These are phyloP conservation scores for Nomada ruficornis DNA, from an alignment of 2,888 invertebrate genomes.

Conservation along the genomic window DNA sequence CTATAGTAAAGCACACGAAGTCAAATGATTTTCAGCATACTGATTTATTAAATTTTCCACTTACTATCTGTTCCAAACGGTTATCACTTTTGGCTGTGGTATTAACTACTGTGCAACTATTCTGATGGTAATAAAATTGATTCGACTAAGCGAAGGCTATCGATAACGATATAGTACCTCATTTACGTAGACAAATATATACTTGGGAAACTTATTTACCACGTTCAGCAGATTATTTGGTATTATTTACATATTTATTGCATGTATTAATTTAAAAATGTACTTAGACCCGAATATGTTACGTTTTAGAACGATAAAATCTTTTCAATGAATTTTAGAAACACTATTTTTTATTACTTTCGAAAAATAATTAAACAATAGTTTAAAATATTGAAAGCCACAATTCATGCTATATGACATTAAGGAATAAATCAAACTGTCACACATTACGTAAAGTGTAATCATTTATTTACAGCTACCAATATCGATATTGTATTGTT, in stretches of 20 bases:
- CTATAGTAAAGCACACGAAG: conserved; percentile 32
- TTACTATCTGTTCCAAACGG: background rate
- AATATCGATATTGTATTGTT: conserved; percentile 3
- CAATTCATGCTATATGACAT: background rate
- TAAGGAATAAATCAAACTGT: conserved; percentile 21
- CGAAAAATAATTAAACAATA: background rate
- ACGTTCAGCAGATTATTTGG: conserved; percentile 4
- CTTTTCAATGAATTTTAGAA: background rate
- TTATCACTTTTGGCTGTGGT: no score
- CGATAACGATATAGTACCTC: background rate
- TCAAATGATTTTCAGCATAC: conserved; percentile 1
- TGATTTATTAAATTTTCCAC: conserved; percentile 22
- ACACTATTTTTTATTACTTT: background rate
- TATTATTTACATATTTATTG: conserved; percentile 21
- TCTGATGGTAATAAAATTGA: no score
- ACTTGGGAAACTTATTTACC: background rate
- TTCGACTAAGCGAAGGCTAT: no score
- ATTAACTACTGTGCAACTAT: no score
- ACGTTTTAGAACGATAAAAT: background rate
- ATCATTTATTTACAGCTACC: conserved; percentile 40
- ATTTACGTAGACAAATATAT: background rate
- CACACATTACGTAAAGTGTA: conserved; percentile 30
- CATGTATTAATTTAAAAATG: conserved; percentile 9
- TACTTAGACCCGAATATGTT: conserved; percentile 17
- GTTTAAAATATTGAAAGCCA: conserved; percentile 3